Evolutionary conservation across 2,113 vertebrate species (phyloP).

Genomic region (Dromiciops gliroides): DNA sequence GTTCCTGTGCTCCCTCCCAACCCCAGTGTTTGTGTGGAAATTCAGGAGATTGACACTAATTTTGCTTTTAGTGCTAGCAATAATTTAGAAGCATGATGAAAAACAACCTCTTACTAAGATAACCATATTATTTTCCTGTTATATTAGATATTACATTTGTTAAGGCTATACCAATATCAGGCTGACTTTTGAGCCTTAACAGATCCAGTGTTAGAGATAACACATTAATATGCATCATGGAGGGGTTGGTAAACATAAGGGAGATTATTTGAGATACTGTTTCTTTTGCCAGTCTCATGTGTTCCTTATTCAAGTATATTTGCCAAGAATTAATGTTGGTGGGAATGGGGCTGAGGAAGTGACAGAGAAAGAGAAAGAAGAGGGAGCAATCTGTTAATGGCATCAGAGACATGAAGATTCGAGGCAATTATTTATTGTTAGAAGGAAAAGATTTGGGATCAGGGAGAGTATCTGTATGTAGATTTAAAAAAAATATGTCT

Average conservation of each 20-base stretch:
- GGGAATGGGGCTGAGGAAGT: neutral
- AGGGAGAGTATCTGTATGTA: neutral
- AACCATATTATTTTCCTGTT: neutral
- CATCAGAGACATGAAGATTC: neutral
- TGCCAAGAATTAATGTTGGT: neutral
- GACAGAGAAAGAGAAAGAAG: neutral
- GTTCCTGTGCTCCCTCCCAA: no score
- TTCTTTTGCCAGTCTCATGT: neutral
- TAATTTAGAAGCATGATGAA: neutral
- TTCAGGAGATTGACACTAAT: neutral
- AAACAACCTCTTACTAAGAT: neutral
- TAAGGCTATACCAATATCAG: neutral
- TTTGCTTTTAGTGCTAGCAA: neutral
- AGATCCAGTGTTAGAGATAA: rapidly evolving
- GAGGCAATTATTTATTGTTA: neutral
- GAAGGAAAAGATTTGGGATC: neutral
- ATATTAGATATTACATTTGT: neutral
- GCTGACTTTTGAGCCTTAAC: neutral
- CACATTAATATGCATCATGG: neutral
- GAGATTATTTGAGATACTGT: neutral
- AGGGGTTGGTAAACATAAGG: neutral
- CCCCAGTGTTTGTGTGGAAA: neutral
- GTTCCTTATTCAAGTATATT: neutral
- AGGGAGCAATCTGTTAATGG: neutral
- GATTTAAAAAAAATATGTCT: no score